phyloP scores from a whole-genome alignment of 1,140 invertebrate genomes.

The Bombus breviceps region DNA sequence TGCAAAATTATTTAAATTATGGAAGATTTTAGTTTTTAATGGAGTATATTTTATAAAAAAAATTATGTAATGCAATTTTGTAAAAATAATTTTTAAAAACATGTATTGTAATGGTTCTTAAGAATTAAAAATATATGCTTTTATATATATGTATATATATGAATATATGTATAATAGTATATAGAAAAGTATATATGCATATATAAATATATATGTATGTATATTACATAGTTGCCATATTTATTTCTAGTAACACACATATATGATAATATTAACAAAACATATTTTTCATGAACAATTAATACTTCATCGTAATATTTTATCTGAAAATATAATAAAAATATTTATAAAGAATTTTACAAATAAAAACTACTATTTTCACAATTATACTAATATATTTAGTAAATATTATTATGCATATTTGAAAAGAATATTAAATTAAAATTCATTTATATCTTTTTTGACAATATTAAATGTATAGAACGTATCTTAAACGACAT shows the following conservation, averaged over 20 bases:
- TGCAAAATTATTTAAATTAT: background rate
- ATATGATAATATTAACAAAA: background rate
- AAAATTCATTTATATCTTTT: background rate
- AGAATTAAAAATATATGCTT: constrained; percentile 4
- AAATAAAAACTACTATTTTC: too few species aligned
- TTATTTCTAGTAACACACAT: background rate
- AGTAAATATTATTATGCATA: background rate
- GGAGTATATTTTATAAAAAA: background rate
- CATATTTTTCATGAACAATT: background rate
- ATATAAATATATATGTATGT: background rate
- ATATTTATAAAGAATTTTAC: background rate
- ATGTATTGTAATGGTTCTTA: constrained; percentile 10
- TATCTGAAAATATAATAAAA: background rate
- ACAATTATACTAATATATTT: background rate
- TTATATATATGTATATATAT: background rate
- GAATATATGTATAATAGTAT: too few species aligned
- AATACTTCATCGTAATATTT: too few species aligned
- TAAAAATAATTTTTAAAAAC: background rate
- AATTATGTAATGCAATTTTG: background rate
- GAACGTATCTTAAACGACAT: background rate
- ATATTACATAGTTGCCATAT: background rate
- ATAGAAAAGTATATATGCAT: too few species aligned
- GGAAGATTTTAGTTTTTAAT: background rate
- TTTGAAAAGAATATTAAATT: background rate
- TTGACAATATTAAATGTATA: background rate